phyloP scores from a whole-genome alignment of 2,888 invertebrate species.

The Zonitis immaculata region DNA sequence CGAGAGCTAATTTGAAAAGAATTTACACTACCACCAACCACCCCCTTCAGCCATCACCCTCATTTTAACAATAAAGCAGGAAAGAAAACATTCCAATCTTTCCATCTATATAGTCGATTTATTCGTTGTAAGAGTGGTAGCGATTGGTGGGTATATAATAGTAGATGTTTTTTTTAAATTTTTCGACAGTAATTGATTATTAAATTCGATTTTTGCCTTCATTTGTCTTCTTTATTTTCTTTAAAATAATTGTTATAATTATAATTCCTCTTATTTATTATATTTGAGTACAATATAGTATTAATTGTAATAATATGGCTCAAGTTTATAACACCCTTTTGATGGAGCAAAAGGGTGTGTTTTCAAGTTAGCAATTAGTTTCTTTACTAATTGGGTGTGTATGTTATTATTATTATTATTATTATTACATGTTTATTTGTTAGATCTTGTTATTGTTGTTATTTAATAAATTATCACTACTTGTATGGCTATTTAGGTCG shows the following conservation, averaged over 20 bases:
- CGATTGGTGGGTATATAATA: no score
- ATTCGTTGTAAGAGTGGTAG: neutral
- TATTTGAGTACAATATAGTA: slow-evolving; percentile 25
- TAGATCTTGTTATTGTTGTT: slow-evolving; percentile 11
- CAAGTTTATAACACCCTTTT: slow-evolving; percentile 25
- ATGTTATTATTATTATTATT: no score
- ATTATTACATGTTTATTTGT: slow-evolving; percentile 25
- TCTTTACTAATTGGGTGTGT: slow-evolving; percentile 33
- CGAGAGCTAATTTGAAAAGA: slow-evolving; percentile 49
- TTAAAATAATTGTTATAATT: slow-evolving; percentile 5
- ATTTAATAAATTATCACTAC: slow-evolving; percentile 26
- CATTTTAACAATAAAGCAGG: neutral
- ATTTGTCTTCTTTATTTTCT: neutral
- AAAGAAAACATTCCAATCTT: slow-evolving; percentile 45
- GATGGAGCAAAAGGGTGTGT: slow-evolving; percentile 15
- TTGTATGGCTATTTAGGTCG: slow-evolving; percentile 27
- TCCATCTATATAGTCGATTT: slow-evolving; percentile 3
- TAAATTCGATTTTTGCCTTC: slow-evolving; percentile 23
- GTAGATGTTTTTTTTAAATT: slow-evolving; percentile 31
- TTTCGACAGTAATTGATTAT: slow-evolving; percentile 39
- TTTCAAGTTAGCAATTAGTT: slow-evolving; percentile 26
- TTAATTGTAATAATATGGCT: slow-evolving; percentile 32
- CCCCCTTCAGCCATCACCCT: neutral
- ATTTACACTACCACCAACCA: slow-evolving; percentile 42
- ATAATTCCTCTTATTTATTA: slow-evolving; percentile 7